Evolutionary conservation across 2,888 invertebrate species (phyloP), one percentile per base, ranked within the genome.

Genomic region (Anoplius nigerrimus): DNA sequence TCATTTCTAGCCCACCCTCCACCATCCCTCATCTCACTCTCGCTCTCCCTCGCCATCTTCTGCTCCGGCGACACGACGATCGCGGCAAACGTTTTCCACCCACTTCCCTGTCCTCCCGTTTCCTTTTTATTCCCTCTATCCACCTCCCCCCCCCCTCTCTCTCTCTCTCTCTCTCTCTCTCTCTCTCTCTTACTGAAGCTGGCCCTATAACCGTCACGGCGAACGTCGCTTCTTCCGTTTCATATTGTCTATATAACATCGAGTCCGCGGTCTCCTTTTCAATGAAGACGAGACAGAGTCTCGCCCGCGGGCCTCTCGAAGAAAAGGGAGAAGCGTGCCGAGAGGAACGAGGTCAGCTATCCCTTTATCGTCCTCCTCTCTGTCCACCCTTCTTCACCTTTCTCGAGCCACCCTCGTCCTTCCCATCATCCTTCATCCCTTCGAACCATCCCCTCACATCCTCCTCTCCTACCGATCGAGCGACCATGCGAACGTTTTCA

Each of bases 31-130:
- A 22, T 48, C 52, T 27, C 20, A 22, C 18, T 58, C 52, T 62
- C 27, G 20, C 45, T 62, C 22, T 16, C 27, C 8, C 20, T 48
- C 27, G n/a, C n/a, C 22, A 5, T 34, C 62, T 62, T 64, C 56
- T 42, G 21, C 45, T 57, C n/a, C 21, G 18, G 27, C 55, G 34
- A 34, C 55, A 18, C 34, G 34, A 18, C 59, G 51, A 60, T 56
- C 52, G 34, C 34, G 63, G 66, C 70, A 67, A 74, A 67, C 72
- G 71, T 72, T 79, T 73, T 72, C 71, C 72, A 64, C 66, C 64
- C 63, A 68, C 68, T 55, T 55, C 66, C 62, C 48, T 63, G 46
- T 64, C 62, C 58, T 63, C 43, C 24, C 48, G n/a, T n/a, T 46
- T 22, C 42, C 51, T 58, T 53, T 34, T 34, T 53, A 11, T 53